Conservation (phyloP, 2,113 vertebrate genomes). For the Numida meleagris region DNA sequence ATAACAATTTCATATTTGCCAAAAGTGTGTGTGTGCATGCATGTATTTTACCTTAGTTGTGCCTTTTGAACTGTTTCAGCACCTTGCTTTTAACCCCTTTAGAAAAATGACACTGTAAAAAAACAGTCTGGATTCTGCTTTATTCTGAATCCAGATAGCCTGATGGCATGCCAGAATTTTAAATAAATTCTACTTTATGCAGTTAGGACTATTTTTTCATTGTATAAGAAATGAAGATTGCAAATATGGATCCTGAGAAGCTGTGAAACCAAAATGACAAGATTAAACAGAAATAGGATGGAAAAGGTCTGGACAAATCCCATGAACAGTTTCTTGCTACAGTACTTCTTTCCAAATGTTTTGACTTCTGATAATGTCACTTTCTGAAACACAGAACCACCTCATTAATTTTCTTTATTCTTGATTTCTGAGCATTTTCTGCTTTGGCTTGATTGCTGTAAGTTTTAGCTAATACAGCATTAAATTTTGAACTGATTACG, state of each 20-base stretch:
- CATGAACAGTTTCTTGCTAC: background rate
- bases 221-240: background rate
- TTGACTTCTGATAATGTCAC: background rate
- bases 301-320: background rate
- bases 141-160: background rate
- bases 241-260: background rate
- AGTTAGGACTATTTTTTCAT: background rate
- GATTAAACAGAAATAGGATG: background rate
- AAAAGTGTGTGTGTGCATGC: background rate
- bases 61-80: background rate
- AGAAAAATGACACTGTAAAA: background rate
- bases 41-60: background rate
- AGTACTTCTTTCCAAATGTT: background rate
- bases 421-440: background rate
- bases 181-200: background rate
- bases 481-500: background rate
- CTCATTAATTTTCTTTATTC: background rate
- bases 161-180: background rate
- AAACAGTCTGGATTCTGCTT: background rate
- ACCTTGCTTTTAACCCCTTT: background rate
- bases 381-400: background rate
- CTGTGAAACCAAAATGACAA: background rate
- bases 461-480: conserved; percentile 7
- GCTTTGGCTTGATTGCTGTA: background rate
- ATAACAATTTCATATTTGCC: conserved; percentile 21